Base-by-base conservation (phyloP, 2,797 vertebrate genomes). In the Onychomys leucogaster region DNA sequence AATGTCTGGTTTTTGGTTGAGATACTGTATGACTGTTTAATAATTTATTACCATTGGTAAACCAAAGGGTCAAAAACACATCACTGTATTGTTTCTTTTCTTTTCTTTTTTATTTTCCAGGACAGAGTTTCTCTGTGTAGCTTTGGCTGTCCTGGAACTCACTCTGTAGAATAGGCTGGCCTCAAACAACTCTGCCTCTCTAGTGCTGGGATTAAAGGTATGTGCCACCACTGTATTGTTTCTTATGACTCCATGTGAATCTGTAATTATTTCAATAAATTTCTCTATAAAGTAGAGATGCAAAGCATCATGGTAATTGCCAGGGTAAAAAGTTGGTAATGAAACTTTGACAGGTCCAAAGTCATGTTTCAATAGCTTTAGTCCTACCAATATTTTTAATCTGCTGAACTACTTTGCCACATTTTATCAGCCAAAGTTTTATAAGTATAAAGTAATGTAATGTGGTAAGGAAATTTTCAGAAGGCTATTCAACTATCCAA, bases 291-390 rank as follows among this genome's bases (percentile, higher is more conserved):
- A 69, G 21, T 34, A 37, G 63, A 52, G 9, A 11, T 29, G 34
- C 23, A 61, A 8, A 16, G 7, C 75, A 16, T 69, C 23, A 84
- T 90, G 94, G 90, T 37, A 84, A 23, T 82, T 86, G 71, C 93
- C 23, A 83, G 2, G 34, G 8, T 61, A 84, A 77, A 57, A 91
- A 23, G 7, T 27, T 88, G 76, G 41, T 1, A 81, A 91, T 67
- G 7, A 73, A 96, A 78, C 65, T 88, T 81, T 67, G 52, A 75
- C 34, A 80, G 43, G 3, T 82, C 43, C 37, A 81, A 95, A 55
- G 37, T 85, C 73, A 95, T 82, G 63, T 90, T 82, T 96, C 43
- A 91, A 93, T 55, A 83, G 19, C 63, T 86, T 55, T 83, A 25
- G 3, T 86, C 86, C 59, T 37, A 65, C 43, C 87, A 67, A 67